Base-by-base conservation (phyloP, 2,888 invertebrate genomes). In the Salticus scenicus region DNA sequence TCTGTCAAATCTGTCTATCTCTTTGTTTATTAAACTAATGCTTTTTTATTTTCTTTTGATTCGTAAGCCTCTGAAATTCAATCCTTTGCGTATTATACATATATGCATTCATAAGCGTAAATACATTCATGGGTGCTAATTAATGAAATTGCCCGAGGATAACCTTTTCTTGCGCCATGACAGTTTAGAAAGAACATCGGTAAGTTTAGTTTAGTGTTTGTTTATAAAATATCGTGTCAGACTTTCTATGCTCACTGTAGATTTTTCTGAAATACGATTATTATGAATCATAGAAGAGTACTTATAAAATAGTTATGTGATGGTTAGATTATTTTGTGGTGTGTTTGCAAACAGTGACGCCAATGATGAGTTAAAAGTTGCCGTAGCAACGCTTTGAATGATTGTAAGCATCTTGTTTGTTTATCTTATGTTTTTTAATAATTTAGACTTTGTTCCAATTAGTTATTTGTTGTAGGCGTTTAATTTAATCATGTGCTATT, bases 91-190 rank as follows among this genome's bases (percentile, higher is more conserved):
- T n/a, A n/a, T n/a, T n/a, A n/a, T n/a, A n/a, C n/a, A n/a, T n/a
- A n/a, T n/a, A n/a, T n/a, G n/a, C n/a, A n/a, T n/a, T n/a, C n/a
- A n/a, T n/a, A n/a, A n/a, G n/a, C n/a, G n/a, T n/a, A n/a, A n/a
- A n/a, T n/a, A 42, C 12, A 42, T 42, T 42, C 42, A 42, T 42
- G 0, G 17, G 27, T 57, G 47, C 71, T 76, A 76, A 83, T 83
- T 83, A 73, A 83, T 77, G 70, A 31, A 77, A 47, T 77, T 84
- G 78, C 64, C 84, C 84, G 84, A 74, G 78, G 78, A 78, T 84
- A 84, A 79, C 84, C 84, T 84, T 79, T 84, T 73, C 67, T 74
- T 67, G 70, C 84, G 84, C 84, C 84, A 84, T 84, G 84, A 84
- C 84, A 84, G 84, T 84, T 70, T 69, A 10, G 17, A n/a, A 37